Conservation (phyloP, 2,797 vertebrate species). For the Orestias chungarensis region DNA sequence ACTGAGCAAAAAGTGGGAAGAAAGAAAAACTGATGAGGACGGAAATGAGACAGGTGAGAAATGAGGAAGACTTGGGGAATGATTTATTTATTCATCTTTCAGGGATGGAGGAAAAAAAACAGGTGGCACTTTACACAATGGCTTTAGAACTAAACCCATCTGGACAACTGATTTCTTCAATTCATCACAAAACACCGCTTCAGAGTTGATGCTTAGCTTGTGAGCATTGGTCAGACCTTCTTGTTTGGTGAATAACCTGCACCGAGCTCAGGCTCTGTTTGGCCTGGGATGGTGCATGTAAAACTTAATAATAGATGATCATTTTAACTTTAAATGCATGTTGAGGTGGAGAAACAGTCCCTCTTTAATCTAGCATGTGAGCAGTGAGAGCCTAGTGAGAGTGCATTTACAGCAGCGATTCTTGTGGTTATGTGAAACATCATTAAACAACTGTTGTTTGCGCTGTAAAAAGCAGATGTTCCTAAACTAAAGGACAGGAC, state of each 20-base stretch:
- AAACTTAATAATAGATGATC: constrained; percentile 74
- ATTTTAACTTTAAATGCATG: constrained; percentile 74
- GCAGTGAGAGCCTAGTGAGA: constrained; percentile 36
- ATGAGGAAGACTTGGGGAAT: constrained; percentile 50
- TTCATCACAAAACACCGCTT: constrained; percentile 40
- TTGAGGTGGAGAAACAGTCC: constrained; percentile 57
- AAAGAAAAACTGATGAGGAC: constrained; percentile 34
- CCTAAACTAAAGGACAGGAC: constrained; percentile 21
- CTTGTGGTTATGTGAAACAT: constrained; percentile 42
- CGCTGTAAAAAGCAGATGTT: constrained; percentile 33
- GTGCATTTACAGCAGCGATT: constrained; percentile 41
- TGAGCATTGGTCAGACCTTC: constrained; percentile 54
- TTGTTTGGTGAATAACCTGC: constrained; percentile 49
- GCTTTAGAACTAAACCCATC: constrained; percentile 32
- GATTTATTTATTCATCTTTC: constrained; percentile 65
- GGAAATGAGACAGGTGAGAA: constrained; percentile 69
- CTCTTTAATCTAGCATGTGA: constrained; percentile 71
- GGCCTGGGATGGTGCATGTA: constrained; percentile 59
- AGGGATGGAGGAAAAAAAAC: constrained; percentile 21
- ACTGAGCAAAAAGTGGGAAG: neutral
- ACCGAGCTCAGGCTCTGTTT: constrained; percentile 43
- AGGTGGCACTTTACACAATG: constrained; percentile 62
- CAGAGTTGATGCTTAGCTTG: constrained; percentile 57
- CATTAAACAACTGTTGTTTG: constrained; percentile 41
- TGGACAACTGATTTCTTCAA: constrained; percentile 31